phyloP scores from a whole-genome alignment of 2,113 vertebrate genomes.

The Hippocampus comes region DNA sequence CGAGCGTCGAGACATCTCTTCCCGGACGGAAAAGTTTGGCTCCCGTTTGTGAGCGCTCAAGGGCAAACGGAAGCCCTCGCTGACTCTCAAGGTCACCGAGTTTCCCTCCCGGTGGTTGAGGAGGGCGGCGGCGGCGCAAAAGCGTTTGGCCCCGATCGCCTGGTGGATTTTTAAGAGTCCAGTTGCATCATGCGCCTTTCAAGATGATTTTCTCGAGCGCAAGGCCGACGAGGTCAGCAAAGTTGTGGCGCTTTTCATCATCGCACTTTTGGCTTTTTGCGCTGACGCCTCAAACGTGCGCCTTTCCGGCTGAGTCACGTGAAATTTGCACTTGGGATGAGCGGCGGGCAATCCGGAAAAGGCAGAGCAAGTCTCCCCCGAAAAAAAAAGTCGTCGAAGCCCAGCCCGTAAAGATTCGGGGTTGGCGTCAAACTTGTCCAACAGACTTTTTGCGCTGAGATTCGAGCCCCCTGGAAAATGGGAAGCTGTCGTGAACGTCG shows the following conservation, averaged over 20 bases:
- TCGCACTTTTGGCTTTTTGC: neutral
- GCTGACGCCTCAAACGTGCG: neutral
- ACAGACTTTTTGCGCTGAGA: neutral
- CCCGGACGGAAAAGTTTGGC: no score
- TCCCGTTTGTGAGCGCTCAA: neutral
- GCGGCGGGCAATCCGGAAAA: no score
- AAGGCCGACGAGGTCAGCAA: constrained; percentile 7
- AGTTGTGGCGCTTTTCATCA: neutral
- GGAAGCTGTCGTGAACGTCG: no score
- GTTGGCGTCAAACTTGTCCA: no score
- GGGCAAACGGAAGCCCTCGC: neutral
- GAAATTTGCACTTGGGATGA: no score
- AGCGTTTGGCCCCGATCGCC: neutral
- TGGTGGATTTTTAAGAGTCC: constrained; percentile 45
- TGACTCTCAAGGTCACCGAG: no score
- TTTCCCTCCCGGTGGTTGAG: neutral
- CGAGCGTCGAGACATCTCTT: no score
- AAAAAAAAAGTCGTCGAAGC: no score
- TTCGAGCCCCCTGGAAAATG: no score
- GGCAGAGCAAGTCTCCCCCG: no score
- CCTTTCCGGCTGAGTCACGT: neutral
- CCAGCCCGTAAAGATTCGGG: no score
- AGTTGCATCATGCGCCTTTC: constrained; percentile 55
- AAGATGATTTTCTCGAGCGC: constrained; percentile 54
- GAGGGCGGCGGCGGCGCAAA: neutral